Evolutionary conservation across 2,888 invertebrate species (phyloP), one percentile per base, ranked within the genome.

Genomic region (Athalia rosae): DNA sequence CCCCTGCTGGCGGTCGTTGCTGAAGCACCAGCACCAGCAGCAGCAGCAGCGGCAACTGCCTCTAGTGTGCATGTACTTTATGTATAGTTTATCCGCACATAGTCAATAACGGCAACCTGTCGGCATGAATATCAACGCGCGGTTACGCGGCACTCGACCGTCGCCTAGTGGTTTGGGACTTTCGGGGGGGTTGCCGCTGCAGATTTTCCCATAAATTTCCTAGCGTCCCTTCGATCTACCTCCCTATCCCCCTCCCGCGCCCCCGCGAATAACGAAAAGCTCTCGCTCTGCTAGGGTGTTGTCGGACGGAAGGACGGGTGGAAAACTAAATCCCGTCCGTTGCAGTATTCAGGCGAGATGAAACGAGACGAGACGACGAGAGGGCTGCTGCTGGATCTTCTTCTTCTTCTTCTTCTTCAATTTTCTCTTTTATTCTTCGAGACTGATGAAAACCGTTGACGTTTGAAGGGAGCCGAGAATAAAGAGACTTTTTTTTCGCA

Each of bases 101-200:
- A 86, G 87, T 87, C 88, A 88, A 88, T 88, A 88, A 87, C 87
- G 85, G 82, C 84, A 84, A 84, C 83, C 86, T 87, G 87, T 86
- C 87, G 85, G 87, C 86, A 83, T 85, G 87, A 87, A 87, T 87
- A 85, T 86, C 85, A 85, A 87, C 85, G 80, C 85, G 82, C 71
- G 71, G 71, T 71, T 71, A 71, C 71, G 71, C 71, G 56, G 71
- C 71, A 53, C 9, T 45, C 45, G 64, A 48, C 64, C 64, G 64
- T 47, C 28, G 64, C n/a, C 45, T 9, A n/a, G 50, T 56, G 56
- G n/a, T 45, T 45, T 43, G 58, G 69, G 69, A 58, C 45, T 58
- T 15, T 56, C n/a, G n/a, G n/a, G 43, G 56, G 58, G 58, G 13
- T 50, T 5, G 62, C 8, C 5, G 62, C 1, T 43, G 71, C 43